Base-by-base conservation (phyloP, 2,888 invertebrate species). In the Tenthredo notha region DNA sequence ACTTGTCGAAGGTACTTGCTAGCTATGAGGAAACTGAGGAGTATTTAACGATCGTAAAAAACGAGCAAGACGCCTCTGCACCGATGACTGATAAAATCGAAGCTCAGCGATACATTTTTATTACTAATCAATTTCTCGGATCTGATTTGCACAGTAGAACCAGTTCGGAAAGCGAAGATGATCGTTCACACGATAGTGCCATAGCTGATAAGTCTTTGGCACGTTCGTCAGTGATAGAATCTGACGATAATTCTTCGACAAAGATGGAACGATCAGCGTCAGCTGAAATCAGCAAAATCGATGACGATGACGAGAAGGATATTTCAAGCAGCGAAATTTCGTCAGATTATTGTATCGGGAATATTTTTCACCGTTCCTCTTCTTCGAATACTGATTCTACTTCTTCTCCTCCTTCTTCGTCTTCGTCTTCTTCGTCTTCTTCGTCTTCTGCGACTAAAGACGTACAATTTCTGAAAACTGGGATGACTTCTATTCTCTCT, bases 21-120 rank as follows among this genome's bases (percentile, higher is more conserved):
- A 15, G 47, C n/a, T 58, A 77, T 25, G 67, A 75, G 40, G 84
- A 84, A 43, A 47, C 50, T 43, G 67, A 78, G 40, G 85, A 84
- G 47, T 85, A 84, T 54, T 33, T 85, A 47, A 85, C 85, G 29
- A 80, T 85, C 25, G 72, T 85, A 6, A 84, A 70, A 70, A 47
- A 85, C n/a, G 85, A 85, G 47, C 15, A 47, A 15, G 40, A 47
- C 47, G n/a, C 70, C 1, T 70, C 25, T 6, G 25, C 54, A 9
- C 18, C 54, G 2, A 12, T 10, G 9, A 12, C 25, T 10, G 50
- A 37, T 3, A 75, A 70, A 6, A 47, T 47, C 10, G 33, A 9
- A 6, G 58, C 67, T 5, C 58, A 61, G 15, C 37, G 29, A 5
- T 84, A 84, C 29, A 74, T 84, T 50, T 84, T 85, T 15, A 83